Percentiles rank a stretch among this genome's conserved stretches.
These are phyloP conservation scores for Volucella zonaria DNA, from an alignment of 2,888 invertebrate species.

Conservation along the genomic window DNA sequence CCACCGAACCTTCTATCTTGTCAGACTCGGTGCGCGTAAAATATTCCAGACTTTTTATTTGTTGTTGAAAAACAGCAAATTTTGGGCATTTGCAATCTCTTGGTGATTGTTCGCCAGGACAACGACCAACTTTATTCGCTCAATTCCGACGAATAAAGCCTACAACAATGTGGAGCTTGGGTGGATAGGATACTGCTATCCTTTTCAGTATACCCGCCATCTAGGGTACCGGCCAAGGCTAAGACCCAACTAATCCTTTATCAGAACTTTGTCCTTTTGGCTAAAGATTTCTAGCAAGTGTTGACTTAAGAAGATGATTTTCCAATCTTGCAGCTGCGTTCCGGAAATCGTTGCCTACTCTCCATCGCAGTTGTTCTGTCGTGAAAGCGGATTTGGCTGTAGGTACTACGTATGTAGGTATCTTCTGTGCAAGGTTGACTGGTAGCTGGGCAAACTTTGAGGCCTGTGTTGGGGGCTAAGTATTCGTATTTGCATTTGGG, in stretches of 20 bases:
- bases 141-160: conserved; percentile 60
- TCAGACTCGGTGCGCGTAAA: conserved; percentile 31
- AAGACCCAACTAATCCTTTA: conserved; percentile 64
- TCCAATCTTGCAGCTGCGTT: conserved; percentile 72
- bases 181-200: background rate
- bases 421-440: background rate
- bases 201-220: background rate
- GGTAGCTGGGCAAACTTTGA: conserved; percentile 2
- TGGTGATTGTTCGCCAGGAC: conserved; percentile 46
- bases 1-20: background rate
- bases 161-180: conserved; percentile 54
- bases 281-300: conserved; percentile 56
- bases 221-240: conserved; percentile 37
- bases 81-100: conserved; percentile 55
- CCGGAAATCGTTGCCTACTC: conserved; percentile 55
- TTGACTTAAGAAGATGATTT: conserved; percentile 72
- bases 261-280: conserved; percentile 67
- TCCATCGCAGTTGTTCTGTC: conserved; percentile 23
- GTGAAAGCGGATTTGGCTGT: conserved; percentile 14
- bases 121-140: conserved; percentile 61
- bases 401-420: background rate
- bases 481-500: conserved; percentile 62
- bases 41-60: conserved; percentile 56
- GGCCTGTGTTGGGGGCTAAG: conserved; percentile 19
- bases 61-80: conserved; percentile 67